Percentiles rank a stretch among this genome's conserved stretches.
phyloP scores from a whole-genome alignment of 2,888 invertebrate genomes.

The Ectobius pallidus region DNA sequence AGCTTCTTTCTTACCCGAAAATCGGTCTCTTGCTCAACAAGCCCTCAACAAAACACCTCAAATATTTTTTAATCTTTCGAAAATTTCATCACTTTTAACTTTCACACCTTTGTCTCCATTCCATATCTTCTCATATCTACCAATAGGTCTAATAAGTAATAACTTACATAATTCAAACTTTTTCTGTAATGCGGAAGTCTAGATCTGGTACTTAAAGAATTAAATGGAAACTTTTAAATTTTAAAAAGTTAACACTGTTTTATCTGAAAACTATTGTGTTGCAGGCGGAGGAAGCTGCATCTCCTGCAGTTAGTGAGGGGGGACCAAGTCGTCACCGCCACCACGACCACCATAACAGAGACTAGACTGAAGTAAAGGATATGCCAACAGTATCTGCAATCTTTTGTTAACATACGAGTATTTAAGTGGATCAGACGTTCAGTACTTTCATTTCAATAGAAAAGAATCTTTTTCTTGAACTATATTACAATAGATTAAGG shows the following conservation, averaged over 20 bases:
- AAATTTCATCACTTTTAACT: no score
- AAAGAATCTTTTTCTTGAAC: neutral
- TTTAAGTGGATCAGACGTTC: no score
- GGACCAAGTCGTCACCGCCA: conserved; percentile 2
- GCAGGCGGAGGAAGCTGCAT: neutral
- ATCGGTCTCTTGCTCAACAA: no score
- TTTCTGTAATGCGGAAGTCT: neutral
- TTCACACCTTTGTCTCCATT: no score
- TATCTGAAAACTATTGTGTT: conserved; percentile 44
- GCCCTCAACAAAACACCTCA: no score
- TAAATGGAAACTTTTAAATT: neutral
- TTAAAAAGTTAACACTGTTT: conserved; percentile 32
- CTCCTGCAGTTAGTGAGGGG: neutral
- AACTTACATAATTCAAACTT: neutral
- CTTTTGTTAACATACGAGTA: no score
- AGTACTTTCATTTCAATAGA: no score
- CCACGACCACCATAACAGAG: conserved; percentile 17
- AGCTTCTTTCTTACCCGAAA: no score
- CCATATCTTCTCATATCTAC: no score
- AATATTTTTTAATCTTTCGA: no score
- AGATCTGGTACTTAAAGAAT: neutral
- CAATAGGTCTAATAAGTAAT: no score
- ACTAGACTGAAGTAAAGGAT: neutral
- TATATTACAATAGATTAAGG: neutral
- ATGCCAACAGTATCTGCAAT: neutral